Percentiles rank a stretch among this genome's conserved stretches.
phyloP scores from a whole-genome alignment of 2,888 invertebrate species.

The Leptogaster cylindrica region DNA sequence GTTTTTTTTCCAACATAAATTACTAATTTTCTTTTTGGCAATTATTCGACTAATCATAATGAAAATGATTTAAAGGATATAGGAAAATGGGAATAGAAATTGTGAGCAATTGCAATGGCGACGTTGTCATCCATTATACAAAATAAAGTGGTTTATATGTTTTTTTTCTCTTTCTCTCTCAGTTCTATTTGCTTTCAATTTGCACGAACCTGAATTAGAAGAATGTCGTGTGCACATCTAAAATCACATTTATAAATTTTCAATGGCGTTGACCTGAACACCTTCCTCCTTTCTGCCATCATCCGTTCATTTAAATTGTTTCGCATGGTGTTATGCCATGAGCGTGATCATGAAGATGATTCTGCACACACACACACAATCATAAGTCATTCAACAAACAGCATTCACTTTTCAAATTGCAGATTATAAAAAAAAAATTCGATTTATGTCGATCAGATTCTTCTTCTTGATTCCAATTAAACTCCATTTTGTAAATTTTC shows the following conservation, averaged over 20 bases:
- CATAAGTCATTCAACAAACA: neutral
- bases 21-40: no score
- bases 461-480: no score
- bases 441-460: no score
- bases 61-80: neutral
- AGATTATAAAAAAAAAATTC: no score
- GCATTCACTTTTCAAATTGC: constrained; percentile 23
- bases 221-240: neutral
- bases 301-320: neutral
- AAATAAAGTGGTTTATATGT: no score
- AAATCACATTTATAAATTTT: constrained; percentile 21
- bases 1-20: no score
- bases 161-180: no score
- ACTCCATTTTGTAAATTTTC: no score
- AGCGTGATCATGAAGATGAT: no score
- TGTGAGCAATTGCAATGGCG: neutral
- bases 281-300: constrained; percentile 11
- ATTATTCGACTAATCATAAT: neutral
- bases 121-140: neutral
- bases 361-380: neutral
- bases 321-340: neutral
- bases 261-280: constrained; percentile 35
- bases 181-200: no score
- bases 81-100: constrained; percentile 15
- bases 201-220: neutral